phyloP scores from a whole-genome alignment of 2,797 vertebrate species.

The Falco rusticolus region DNA sequence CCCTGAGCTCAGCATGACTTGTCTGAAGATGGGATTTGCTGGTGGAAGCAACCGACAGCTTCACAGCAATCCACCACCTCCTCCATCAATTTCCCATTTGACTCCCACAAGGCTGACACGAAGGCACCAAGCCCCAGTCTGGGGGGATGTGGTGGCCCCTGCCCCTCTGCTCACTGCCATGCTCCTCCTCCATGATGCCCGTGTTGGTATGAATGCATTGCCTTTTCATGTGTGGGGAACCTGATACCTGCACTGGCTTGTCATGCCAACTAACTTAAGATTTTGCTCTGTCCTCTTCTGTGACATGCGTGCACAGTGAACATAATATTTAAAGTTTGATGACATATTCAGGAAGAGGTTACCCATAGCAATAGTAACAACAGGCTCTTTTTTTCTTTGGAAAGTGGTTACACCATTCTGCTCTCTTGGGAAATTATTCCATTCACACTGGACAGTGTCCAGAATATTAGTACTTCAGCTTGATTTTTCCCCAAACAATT shows the following conservation, averaged over 20 bases:
- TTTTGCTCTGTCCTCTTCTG: background rate
- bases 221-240: background rate
- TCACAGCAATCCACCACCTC: background rate
- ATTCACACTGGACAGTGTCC: accelerated
- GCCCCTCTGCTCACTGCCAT: background rate
- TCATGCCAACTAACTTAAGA: background rate
- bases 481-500: background rate
- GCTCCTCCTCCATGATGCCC: background rate
- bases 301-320: background rate
- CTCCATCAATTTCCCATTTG: background rate
- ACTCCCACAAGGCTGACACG: accelerated
- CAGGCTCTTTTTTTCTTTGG: background rate
- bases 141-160: accelerated
- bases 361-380: background rate
- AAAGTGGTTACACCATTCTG: background rate
- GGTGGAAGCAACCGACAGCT: background rate
- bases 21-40: background rate
- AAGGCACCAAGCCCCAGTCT: background rate
- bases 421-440: background rate
- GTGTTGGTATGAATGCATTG: accelerated
- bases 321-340: background rate
- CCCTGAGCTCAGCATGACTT: background rate
- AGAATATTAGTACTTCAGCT: background rate
- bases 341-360: background rate
- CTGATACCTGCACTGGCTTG: accelerated